Percentiles rank a stretch among this genome's conserved stretches.
These are phyloP conservation scores for Drepana falcataria DNA, from an alignment of 2,888 invertebrate species.

Conservation along the genomic window DNA sequence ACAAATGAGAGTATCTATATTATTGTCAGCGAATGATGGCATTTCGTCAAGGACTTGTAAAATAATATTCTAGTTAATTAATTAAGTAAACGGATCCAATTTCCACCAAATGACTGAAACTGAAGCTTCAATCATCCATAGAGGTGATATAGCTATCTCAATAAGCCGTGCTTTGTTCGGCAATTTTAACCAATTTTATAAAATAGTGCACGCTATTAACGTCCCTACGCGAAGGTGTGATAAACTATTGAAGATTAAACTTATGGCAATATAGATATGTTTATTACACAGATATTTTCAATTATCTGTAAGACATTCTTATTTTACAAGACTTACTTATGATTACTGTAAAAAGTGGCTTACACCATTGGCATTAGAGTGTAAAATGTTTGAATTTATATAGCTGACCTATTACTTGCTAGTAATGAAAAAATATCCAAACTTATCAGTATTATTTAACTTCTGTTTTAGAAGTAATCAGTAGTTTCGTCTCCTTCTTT, in stretches of 20 bases:
- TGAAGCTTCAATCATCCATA: not conserved
- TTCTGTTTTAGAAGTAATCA: constrained; percentile 3
- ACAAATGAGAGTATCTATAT: too few species aligned
- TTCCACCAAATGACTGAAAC: not conserved
- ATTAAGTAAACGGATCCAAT: not conserved
- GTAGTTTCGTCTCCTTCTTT: constrained; percentile 29
- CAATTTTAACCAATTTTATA: not conserved
- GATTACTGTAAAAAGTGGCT: not conserved
- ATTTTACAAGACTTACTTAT: too few species aligned
- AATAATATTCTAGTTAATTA: too few species aligned
- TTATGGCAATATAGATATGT: not conserved
- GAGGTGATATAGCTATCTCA: not conserved
- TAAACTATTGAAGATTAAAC: not conserved
- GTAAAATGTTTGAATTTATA: not conserved
- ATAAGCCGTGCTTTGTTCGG: not conserved
- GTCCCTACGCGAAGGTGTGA: not conserved
- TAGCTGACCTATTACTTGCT: not conserved
- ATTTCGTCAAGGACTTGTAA: too few species aligned
- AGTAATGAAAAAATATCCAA: not conserved
- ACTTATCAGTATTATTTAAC: not conserved
- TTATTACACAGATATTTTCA: too few species aligned
- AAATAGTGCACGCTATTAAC: constrained; percentile 1
- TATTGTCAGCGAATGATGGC: too few species aligned
- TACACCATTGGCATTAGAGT: not conserved
- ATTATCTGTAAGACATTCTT: too few species aligned